Conservation (phyloP, 2,888 invertebrate genomes). For the Drosophila neonasuta region DNA sequence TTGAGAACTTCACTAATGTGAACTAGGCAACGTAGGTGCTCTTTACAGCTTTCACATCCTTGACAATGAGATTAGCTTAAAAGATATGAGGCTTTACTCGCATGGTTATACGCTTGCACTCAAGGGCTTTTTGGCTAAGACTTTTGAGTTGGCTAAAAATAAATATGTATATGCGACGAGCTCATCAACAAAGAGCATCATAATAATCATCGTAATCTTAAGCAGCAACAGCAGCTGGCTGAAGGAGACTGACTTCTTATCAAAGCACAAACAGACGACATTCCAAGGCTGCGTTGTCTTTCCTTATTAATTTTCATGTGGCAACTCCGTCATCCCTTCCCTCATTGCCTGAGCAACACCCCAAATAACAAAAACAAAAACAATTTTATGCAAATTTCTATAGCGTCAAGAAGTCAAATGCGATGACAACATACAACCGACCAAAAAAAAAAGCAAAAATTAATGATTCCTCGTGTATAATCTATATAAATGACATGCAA, state of each 20-base stretch:
- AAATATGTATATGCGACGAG: slow-evolving; percentile 13
- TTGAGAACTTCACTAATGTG: not conserved
- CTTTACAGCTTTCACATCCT: not conserved
- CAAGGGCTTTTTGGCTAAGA: slow-evolving; percentile 7
- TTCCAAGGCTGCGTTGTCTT: slow-evolving; percentile 30
- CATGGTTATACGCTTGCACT: not conserved
- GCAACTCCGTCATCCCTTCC: not conserved
- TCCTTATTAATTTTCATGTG: slow-evolving; percentile 63
- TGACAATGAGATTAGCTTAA: not conserved
- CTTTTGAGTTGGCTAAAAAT: slow-evolving; percentile 20
- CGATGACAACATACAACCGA: slow-evolving; percentile 29
- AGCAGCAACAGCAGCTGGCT: not conserved
- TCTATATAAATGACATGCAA: slow-evolving; percentile 70
- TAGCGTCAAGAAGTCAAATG: slow-evolving; percentile 59
- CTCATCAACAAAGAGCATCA: slow-evolving; percentile 32
- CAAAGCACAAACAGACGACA: slow-evolving; percentile 43
- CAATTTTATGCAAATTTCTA: slow-evolving; percentile 69
- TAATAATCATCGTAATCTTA: slow-evolving; percentile 46
- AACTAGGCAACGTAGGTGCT: not conserved
- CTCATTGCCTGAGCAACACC: slow-evolving; percentile 21
- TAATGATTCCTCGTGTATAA: slow-evolving; percentile 72
- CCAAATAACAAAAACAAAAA: slow-evolving; percentile 48
- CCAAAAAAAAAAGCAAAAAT: slow-evolving; percentile 65
- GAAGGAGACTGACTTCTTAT: slow-evolving; percentile 50
- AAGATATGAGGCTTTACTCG: not conserved